A percentile compares a stretch with the other conserved stretches of the same genome.
phyloP scores from a whole-genome alignment of 2,797 vertebrate genomes.

The Danio albolineatus region DNA sequence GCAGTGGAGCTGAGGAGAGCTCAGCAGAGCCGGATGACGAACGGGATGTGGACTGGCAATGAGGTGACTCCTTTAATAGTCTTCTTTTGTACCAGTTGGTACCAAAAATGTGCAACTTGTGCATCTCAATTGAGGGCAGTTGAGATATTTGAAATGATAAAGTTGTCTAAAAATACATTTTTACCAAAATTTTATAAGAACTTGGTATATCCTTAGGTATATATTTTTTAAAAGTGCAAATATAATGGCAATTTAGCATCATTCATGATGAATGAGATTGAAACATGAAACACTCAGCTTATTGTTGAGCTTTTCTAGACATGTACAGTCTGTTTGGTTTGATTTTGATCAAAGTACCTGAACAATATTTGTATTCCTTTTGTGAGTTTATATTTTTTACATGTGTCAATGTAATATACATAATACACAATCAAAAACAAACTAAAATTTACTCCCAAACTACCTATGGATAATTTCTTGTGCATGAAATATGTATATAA shows the following conservation, averaged over 20 bases:
- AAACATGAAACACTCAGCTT: neutral
- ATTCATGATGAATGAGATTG: slow-evolving; percentile 1
- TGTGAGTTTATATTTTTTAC: slow-evolving; percentile 54
- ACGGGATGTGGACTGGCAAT: slow-evolving; percentile 81
- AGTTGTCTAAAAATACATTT: neutral
- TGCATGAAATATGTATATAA: slow-evolving; percentile 73
- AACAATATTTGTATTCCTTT: slow-evolving; percentile 51
- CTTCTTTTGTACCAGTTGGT: neutral
- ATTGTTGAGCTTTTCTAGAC: neutral
- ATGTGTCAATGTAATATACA: slow-evolving; percentile 30
- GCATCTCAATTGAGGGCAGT: neutral
- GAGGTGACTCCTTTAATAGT: slow-evolving; percentile 48
- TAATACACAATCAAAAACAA: slow-evolving; percentile 62
- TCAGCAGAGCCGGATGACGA: slow-evolving; percentile 74
- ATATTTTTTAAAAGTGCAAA: neutral
- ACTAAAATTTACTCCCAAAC: slow-evolving; percentile 63
- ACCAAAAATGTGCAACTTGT: neutral
- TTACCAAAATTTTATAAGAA: slow-evolving; percentile 2
- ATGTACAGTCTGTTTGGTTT: neutral
- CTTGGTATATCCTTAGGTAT: neutral
- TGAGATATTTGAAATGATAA: neutral
- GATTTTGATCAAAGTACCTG: slow-evolving; percentile 20
- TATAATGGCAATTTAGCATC: neutral
- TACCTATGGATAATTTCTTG: slow-evolving; percentile 67
- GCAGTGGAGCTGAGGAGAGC: slow-evolving; percentile 78